Percentiles rank a stretch among this genome's conserved stretches.
Evolutionary conservation across 2,888 invertebrate species (phyloP).

Genomic region (Apamea crenata): DNA sequence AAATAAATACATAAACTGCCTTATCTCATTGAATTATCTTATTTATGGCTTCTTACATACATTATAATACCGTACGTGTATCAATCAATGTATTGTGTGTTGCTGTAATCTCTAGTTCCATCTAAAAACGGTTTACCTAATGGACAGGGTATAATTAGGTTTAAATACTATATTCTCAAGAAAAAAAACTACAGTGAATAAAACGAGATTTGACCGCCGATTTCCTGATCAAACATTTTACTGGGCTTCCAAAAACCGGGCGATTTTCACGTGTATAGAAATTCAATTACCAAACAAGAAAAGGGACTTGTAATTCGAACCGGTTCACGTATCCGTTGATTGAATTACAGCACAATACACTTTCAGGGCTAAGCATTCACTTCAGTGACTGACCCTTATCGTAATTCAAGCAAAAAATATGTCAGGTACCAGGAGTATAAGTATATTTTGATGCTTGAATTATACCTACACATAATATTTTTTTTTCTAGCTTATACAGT

Average conservation of each 20-base stretch:
- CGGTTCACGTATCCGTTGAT: neutral
- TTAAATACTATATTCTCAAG: too few species aligned
- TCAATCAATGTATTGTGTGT: too few species aligned
- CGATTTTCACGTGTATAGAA: neutral
- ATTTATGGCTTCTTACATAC: too few species aligned
- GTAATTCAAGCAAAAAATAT: neutral
- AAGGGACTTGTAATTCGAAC: neutral
- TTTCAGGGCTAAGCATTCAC: slow-evolving; percentile 22
- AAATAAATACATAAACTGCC: too few species aligned
- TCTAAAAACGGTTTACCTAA: too few species aligned
- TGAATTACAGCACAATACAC: slow-evolving; percentile 12
- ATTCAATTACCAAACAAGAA: neutral
- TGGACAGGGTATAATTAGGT: neutral
- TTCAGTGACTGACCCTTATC: neutral
- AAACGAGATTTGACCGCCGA: neutral
- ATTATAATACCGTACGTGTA: too few species aligned
- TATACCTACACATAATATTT: too few species aligned
- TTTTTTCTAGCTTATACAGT: too few species aligned
- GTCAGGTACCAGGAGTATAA: neutral
- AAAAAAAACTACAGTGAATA: neutral
- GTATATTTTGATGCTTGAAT: too few species aligned
- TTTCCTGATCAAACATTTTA: neutral
- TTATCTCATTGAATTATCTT: too few species aligned
- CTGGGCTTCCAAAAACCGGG: neutral
- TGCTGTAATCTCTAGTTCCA: too few species aligned